Percentiles rank a stretch among this genome's conserved stretches.
Evolutionary conservation across 2,797 vertebrate genomes (phyloP).

Genomic region (Hydrolagus colliei): DNA sequence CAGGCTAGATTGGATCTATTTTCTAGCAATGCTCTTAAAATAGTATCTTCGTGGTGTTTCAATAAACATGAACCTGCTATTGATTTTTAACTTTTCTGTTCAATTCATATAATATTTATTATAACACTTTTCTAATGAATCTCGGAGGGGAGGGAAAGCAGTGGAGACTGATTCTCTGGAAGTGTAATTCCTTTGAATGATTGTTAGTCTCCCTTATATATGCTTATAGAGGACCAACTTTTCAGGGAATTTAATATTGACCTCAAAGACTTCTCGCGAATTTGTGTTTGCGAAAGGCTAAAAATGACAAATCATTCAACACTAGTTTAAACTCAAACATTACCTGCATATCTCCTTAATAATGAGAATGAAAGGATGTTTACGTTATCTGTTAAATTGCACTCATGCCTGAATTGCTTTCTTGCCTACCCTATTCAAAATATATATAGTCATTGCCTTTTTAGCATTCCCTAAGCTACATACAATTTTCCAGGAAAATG

Average conservation of each 20-base stretch:
- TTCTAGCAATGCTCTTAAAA: slow-evolving; percentile 51
- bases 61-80: slow-evolving; percentile 51
- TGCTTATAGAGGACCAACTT: background rate
- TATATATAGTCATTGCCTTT: too few relatives aligned
- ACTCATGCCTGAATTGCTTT: too few relatives aligned
- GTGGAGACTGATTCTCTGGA: background rate
- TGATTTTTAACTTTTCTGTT: slow-evolving; percentile 46
- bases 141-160: slow-evolving; percentile 35
- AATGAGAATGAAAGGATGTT: background rate
- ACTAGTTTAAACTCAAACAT: background rate
- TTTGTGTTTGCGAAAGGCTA: background rate
- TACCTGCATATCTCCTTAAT: background rate
- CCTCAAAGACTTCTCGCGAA: background rate
- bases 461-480: too few relatives aligned
- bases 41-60: slow-evolving; percentile 50
- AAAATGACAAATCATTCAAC: background rate
- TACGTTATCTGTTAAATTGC: background rate
- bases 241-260: background rate
- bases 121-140: slow-evolving; percentile 42
- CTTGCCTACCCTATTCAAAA: too few relatives aligned
- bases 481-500: too few relatives aligned
- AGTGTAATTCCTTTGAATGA: background rate
- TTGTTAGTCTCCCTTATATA: background rate
- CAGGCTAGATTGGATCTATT: slow-evolving; percentile 49
- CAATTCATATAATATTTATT: slow-evolving; percentile 46